Percentiles rank a stretch among this genome's conserved stretches.
Evolutionary conservation across 1,140 invertebrate species (phyloP).

Genomic region (Uloborus diversus): DNA sequence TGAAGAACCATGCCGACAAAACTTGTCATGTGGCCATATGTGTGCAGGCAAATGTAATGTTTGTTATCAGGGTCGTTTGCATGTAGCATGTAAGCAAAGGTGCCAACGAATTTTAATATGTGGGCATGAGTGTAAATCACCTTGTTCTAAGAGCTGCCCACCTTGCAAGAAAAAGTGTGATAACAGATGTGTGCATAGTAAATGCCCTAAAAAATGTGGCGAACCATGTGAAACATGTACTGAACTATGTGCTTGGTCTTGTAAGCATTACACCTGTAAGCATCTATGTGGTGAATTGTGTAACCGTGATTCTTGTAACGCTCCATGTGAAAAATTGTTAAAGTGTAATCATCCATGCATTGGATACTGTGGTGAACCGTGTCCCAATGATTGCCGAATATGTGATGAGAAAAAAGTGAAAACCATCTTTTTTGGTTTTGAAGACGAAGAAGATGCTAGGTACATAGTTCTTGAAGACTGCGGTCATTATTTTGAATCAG

Average conservation of each 20-base stretch:
- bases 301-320: conserved; percentile 68
- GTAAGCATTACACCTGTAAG: conserved; percentile 71
- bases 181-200: conserved; percentile 57
- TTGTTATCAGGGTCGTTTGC: conserved; percentile 67
- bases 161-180: conserved; percentile 59
- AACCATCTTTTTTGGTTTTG: conserved; percentile 69
- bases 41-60: conserved; percentile 50
- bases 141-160: conserved; percentile 60
- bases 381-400: conserved; percentile 65
- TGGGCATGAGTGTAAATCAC: conserved; percentile 63
- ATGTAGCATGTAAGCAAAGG: conserved; percentile 64
- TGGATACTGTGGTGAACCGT: conserved; percentile 76
- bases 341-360: conserved; percentile 76
- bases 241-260: conserved; percentile 63
- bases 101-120: conserved; percentile 64
- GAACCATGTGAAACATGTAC: conserved; percentile 55
- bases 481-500: conserved; percentile 71
- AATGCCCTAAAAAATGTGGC: conserved; percentile 55
- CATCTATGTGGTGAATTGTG: conserved; percentile 72
- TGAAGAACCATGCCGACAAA: conserved; percentile 65
- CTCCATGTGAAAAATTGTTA: conserved; percentile 67
- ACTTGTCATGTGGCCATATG: conserved; percentile 70
- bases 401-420: conserved; percentile 69
- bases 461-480: conserved; percentile 74
- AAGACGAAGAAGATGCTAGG: conserved; percentile 64